phyloP scores from a whole-genome alignment of 2,797 vertebrate genomes.

The Gallirallus australis region DNA sequence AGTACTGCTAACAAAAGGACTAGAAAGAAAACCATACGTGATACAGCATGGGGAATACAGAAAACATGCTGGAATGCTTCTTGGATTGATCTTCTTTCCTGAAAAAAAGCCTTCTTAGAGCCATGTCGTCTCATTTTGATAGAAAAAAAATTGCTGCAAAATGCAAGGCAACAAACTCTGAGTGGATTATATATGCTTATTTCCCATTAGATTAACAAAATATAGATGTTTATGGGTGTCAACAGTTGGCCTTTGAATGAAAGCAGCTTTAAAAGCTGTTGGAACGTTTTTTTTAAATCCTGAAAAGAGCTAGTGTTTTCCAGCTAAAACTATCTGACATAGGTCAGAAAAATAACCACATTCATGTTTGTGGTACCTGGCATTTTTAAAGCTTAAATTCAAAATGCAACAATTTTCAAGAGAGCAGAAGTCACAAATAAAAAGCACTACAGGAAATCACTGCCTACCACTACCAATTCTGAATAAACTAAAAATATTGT shows the following conservation, averaged over 20 bases:
- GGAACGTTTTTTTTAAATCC: neutral
- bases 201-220: neutral
- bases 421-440: neutral
- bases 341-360: neutral
- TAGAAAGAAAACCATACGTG: neutral
- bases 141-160: neutral
- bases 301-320: neutral
- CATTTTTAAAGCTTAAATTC: neutral
- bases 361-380: neutral
- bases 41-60: neutral
- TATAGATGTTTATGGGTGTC: neutral
- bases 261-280: neutral
- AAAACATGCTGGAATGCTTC: neutral
- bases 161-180: neutral
- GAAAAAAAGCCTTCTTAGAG: neutral
- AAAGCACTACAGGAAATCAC: neutral
- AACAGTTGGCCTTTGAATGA: neutral
- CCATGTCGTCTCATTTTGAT: neutral
- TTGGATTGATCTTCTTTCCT: neutral
- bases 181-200: neutral
- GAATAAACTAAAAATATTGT: neutral
- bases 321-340: neutral
- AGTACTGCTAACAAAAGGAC: neutral
- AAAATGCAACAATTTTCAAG: neutral
- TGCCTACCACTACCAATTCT: neutral